Base-by-base conservation (phyloP, 2,113 vertebrate genomes). In the Ceyx margarethae region DNA sequence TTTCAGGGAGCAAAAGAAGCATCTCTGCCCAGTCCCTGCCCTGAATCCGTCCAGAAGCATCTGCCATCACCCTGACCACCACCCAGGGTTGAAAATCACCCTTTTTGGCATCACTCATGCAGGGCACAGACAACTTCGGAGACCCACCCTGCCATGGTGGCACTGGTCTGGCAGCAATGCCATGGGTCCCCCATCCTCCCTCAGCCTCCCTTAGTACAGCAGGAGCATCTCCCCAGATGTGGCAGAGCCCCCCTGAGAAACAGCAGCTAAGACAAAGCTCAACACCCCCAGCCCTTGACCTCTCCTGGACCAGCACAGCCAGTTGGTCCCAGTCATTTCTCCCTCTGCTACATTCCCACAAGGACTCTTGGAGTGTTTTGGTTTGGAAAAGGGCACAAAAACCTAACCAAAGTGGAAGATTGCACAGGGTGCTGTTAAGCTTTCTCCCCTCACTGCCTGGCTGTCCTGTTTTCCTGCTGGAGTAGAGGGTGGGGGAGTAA, bases 221-320 rank as follows among this genome's bases (percentile, higher is more conserved):
- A 5, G 3, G 33, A 64, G 13, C 0, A 1, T 19, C 40, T 31
- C 29, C 33, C 21, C 19, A 7, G 23, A 19, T 4, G 1, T 1
- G 71, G 35, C 64, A 62, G 75, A 76, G 65, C 17, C 9, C 4
- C 4, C 43, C 33, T 3, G 50, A 51, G 16, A 65, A 86, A 16
- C 8, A 65, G 48, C 58, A 83, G 75, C 17, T 19, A 37, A n/a
- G 60, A 51, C 8, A 62, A 65, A 57, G 60, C 25, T 19, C 48
- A 51, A 8, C 33, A 46, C 8, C 6, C 26, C 11, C 26, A 15
- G 15, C 15, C 54, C 28, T 15, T 53, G 43, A 57, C 69, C 22
- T 46, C 29, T 48, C 62, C 64, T 15, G 25, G 28, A 65, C 65
- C 40, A 46, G 54, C 25, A 23, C 14, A 65, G 28, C 12, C 56